These are phyloP conservation scores for Eurosta solidaginis DNA, from an alignment of 1,140 invertebrate genomes.

Conservation along the genomic window DNA sequence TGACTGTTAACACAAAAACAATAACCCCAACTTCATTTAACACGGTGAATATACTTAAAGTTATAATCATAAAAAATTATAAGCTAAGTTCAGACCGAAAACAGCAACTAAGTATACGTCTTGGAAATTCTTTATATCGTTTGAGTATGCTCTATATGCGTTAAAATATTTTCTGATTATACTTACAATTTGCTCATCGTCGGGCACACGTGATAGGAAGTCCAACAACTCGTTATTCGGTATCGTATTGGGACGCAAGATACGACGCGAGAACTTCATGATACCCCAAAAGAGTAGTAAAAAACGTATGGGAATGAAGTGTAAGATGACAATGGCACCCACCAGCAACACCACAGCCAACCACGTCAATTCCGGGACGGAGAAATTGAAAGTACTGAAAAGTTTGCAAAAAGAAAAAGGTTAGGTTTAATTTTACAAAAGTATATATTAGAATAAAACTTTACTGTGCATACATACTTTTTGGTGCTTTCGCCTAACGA, in stretches of 20 bases:
- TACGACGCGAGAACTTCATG: constrained; percentile 95
- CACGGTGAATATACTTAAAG: too few relatives aligned
- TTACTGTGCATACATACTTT: constrained; percentile 72
- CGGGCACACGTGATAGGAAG: constrained; percentile 92
- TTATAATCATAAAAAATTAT: too few relatives aligned
- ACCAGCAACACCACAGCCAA: constrained; percentile 81
- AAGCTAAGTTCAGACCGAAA: too few relatives aligned
- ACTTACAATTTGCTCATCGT: constrained; percentile 89
- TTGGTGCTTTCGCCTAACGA: constrained; percentile 90
- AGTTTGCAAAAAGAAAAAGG: constrained; percentile 35
- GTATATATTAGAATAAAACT: neutral
- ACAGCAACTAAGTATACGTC: too few relatives aligned
- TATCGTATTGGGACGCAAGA: constrained; percentile 90
- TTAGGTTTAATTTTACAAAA: neutral
- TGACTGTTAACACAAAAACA: too few relatives aligned
- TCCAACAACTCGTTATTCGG: constrained; percentile 98
- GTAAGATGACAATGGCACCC: constrained; percentile 78
- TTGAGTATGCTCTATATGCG: too few relatives aligned
- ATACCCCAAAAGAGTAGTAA: constrained; percentile 95
- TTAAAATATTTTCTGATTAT: constrained; percentile 32
- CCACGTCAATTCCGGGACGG: constrained; percentile 94
- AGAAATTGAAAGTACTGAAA: constrained; percentile 94
- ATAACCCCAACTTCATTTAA: too few relatives aligned
- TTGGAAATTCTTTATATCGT: too few relatives aligned
- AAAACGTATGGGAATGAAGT: constrained; percentile 88